Evolutionary conservation across 2,797 vertebrate genomes (phyloP).

Genomic region (Chaetophractus vellerosus): DNA sequence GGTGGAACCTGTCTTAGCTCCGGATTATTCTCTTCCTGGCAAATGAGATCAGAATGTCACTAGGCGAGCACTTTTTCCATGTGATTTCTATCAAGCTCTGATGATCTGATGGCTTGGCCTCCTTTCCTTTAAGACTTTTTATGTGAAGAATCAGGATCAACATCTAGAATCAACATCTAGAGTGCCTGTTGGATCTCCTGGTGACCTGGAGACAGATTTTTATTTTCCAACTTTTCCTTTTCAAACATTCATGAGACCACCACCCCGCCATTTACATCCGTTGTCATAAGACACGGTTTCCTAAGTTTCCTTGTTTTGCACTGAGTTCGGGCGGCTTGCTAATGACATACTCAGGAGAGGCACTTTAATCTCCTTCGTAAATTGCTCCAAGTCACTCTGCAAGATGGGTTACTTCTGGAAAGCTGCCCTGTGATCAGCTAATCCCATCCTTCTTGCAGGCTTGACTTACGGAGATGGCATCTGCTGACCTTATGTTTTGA

Average conservation of each 20-base stretch:
- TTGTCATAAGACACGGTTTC: slow-evolving; percentile 59
- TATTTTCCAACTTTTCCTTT: neutral
- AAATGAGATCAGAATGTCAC: neutral
- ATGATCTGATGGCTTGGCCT: neutral
- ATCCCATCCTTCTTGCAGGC: slow-evolving; percentile 72
- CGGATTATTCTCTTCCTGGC: neutral
- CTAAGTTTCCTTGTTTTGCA: neutral
- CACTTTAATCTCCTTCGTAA: slow-evolving; percentile 28
- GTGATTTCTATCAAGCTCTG: neutral
- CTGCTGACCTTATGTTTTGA: slow-evolving; percentile 71
- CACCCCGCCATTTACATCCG: neutral
- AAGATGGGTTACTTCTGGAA: slow-evolving; percentile 75
- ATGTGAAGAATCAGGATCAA: neutral
- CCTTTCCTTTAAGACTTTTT: neutral
- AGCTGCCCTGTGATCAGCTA: slow-evolving; percentile 71
- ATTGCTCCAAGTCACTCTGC: slow-evolving; percentile 54
- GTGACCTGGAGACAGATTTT: neutral
- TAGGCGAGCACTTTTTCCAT: neutral
- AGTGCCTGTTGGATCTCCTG: neutral
- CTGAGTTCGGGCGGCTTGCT: slow-evolving; percentile 1
- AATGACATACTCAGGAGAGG: slow-evolving; percentile 11
- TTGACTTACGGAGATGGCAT: slow-evolving; percentile 67
- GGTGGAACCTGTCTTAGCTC: neutral
- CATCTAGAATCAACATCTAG: too few species aligned
- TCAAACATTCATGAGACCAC: neutral